Base-by-base conservation (phyloP, 2,888 invertebrate species). In the Mechanitis mazaeus region DNA sequence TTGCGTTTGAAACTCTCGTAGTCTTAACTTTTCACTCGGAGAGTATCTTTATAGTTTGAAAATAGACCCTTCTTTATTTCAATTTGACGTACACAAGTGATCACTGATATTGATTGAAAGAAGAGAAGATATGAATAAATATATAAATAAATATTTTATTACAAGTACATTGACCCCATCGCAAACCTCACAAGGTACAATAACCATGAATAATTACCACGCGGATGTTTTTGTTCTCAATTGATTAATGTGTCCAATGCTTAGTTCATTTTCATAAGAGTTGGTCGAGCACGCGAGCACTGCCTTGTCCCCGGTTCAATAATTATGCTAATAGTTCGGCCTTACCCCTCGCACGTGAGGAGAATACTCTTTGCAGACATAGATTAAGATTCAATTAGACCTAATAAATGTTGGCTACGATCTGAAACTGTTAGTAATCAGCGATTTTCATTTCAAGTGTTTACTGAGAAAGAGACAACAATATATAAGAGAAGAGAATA, bases 251-350 rank as follows among this genome's bases (percentile, higher is more conserved):
- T 64, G 64, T 65, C 62, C 54, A 56, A 65, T 56, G 56, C 56
- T 54, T 33, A 12, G 38, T 54, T 33, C 42, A 55, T 46, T 59
- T 58, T 60, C 63, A 61, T 63, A 74, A 56, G 57, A 56, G 55
- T n/a, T 53, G 56, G 56, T 78, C 76, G 46, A 46, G 46, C 81
- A 83, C 81, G 82, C 83, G 75, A 83, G 69, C 78, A 75, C 78
- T 75, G 75, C 76, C 79, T 77, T 71, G 74, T 74, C 69, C 71
- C 74, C 76, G 79, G 78, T 80, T 83, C 79, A 77, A 81, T 86
- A 81, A 86, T 87, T 86, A 87, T 87, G 87, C 81, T 83, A 86
- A 87, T 86, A 76, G 78, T 72, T 70, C 75, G 74, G 77, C 77
- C 78, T 78, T 79, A 76, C 83, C 80, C 20, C 81, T 78, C 81